Base-by-base conservation (phyloP, 1,140 invertebrate species). In the Drepana arcuata region DNA sequence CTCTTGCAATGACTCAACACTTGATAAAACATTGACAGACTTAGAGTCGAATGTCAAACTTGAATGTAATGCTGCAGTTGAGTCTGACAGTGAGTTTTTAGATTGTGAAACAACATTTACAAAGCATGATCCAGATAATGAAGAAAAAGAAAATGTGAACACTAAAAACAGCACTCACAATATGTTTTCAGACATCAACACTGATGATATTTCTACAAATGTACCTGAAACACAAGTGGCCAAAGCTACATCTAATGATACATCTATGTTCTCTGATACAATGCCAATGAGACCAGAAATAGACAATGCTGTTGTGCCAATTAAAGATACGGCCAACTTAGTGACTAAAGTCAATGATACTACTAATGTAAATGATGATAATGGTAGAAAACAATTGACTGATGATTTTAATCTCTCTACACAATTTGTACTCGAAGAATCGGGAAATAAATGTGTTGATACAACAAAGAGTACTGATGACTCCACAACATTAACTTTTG, bases 31-130 rank as follows among this genome's bases (percentile, higher is more conserved):
- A 25, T 38, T 55, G 15, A 51, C 44, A 10, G 41, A 57, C 32
- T 16, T 23, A 14, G 35, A 46, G 34, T 30, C 6, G 16, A 29
- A n/a, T n/a, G n/a, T 42, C 23, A 38, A 34, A 31, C 54, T 34
- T 45, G 47, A 59, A 23, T 11, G 3, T 16, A 33, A 14, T 15
- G 3, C 45, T 14, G 18, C 38, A 16, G 36, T 26, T 16, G 71
- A 81, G 16, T 78, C 70, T 9, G 74, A 81, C 37, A 34, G 54
- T 53, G 77, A 77, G 34, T 79, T 81, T 66, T 33, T 70, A 16
- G 77, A 81, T 34, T 81, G 77, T 58, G 74, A 79, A 49, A 66
- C 70, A 30, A 77, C 67, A 41, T 65, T 70, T 43, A 64, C 49
- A 9, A 66, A 64, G 27, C 55, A 41, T 48, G 62, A 62, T 13